Evolutionary conservation across 2,113 vertebrate genomes (phyloP).

Genomic region (Melanerpes aurifrons): DNA sequence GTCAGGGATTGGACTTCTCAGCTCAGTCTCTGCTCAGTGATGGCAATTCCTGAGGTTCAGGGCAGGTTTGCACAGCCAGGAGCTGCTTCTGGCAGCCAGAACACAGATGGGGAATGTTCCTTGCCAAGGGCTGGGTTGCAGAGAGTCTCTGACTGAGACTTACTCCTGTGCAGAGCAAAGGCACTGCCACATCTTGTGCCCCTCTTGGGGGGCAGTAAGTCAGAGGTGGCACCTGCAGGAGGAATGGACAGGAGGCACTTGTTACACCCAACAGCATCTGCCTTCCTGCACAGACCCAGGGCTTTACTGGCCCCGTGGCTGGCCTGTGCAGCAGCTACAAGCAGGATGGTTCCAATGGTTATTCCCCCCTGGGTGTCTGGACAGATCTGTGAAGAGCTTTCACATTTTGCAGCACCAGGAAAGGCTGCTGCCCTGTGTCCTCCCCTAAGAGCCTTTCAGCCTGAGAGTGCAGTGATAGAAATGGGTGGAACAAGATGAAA

Average conservation of each 20-base stretch:
- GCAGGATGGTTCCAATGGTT: neutral
- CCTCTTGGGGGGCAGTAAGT: no score
- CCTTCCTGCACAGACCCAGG: neutral
- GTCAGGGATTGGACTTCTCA: no score
- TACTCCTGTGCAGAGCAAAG: neutral
- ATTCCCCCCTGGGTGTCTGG: conserved; percentile 8
- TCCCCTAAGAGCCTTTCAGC: neutral
- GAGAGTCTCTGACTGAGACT: neutral
- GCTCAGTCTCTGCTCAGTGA: no score
- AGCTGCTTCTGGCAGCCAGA: no score
- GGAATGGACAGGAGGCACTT: neutral
- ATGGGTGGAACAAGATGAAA: neutral
- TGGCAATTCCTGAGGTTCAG: no score
- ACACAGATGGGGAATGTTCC: no score
- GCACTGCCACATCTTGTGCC: no score
- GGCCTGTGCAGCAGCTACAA: neutral
- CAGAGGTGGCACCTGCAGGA: no score
- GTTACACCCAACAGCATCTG: neutral
- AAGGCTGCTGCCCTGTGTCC: neutral
- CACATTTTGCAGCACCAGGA: neutral
- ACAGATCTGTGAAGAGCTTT: neutral
- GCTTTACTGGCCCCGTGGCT: neutral
- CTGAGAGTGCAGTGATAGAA: neutral
- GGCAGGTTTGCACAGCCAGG: no score
- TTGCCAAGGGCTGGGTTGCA: no score